phyloP scores from a whole-genome alignment of 2,797 vertebrate genomes.

The Parauchenoglanis punctatus region DNA sequence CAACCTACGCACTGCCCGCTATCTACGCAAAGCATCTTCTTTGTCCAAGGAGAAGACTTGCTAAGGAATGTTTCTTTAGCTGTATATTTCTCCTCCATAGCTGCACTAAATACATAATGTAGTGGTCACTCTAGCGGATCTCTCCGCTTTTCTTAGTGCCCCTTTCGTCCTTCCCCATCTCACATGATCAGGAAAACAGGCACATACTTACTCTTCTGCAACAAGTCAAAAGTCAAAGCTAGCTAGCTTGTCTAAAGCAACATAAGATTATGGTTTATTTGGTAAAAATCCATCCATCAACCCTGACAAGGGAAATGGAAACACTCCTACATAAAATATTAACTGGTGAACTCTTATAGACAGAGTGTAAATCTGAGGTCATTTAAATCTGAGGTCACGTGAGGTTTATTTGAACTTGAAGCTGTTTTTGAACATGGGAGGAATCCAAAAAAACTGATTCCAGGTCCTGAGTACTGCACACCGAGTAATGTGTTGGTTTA shows the following conservation, averaged over 20 bases:
- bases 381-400: neutral
- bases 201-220: neutral
- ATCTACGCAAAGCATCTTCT: conserved; percentile 19
- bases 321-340: neutral
- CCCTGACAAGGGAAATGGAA: neutral
- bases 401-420: neutral
- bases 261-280: neutral
- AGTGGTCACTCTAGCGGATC: conserved; percentile 41
- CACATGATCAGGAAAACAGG: conserved; percentile 65
- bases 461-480: neutral
- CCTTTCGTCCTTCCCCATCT: conserved; percentile 43
- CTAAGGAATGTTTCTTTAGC: neutral
- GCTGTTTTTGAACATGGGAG: neutral
- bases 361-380: neutral
- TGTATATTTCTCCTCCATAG: neutral
- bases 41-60: conserved; percentile 18
- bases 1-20: conserved; percentile 25
- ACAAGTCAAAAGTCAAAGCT: neutral
- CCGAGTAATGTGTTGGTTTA: neutral
- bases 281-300: neutral
- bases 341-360: neutral
- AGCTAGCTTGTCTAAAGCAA: neutral
- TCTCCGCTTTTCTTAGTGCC: conserved; percentile 5
- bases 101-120: neutral
- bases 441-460: neutral